Percentiles rank a stretch among this genome's conserved stretches.
Evolutionary conservation across 1,140 invertebrate species (phyloP).

Genomic region (Drosophila athabasca): DNA sequence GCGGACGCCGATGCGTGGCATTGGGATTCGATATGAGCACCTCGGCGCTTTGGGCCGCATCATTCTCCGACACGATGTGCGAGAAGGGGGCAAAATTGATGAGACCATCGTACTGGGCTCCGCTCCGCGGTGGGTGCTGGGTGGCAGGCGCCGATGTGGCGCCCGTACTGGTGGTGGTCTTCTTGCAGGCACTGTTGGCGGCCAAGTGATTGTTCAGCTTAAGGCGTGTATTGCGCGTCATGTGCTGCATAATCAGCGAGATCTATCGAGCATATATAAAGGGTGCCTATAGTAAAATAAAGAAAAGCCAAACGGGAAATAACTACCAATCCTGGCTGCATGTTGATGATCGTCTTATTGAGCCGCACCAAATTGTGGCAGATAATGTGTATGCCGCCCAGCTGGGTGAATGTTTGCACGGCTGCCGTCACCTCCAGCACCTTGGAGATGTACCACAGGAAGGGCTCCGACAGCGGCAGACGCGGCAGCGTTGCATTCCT

Average conservation of each 20-base stretch:
- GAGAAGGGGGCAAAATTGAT: constrained; percentile 95
- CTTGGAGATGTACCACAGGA: constrained; percentile 90
- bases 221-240: constrained; percentile 84
- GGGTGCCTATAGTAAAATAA: background rate
- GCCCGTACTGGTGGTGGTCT: constrained; percentile 47
- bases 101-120: constrained; percentile 86
- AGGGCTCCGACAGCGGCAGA: constrained; percentile 89
- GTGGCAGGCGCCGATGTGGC: constrained; percentile 35
- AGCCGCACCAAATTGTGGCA: constrained; percentile 86
- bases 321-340: constrained; percentile 83
- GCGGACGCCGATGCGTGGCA: constrained; percentile 91
- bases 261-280: constrained; percentile 61
- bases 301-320: background rate
- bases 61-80: constrained; percentile 91
- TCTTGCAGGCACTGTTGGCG: constrained; percentile 55
- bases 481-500: constrained; percentile 77
- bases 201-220: constrained; percentile 62
- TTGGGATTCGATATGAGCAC: constrained; percentile 91
- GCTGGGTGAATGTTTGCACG: constrained; percentile 87
- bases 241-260: constrained; percentile 87
- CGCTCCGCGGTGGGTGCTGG: constrained; percentile 45
- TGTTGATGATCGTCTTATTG: constrained; percentile 84
- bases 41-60: constrained; percentile 93
- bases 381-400: constrained; percentile 86
- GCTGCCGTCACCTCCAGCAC: constrained; percentile 89